Base-by-base conservation (phyloP, 2,888 invertebrate genomes). In the Mesoligia furuncula region DNA sequence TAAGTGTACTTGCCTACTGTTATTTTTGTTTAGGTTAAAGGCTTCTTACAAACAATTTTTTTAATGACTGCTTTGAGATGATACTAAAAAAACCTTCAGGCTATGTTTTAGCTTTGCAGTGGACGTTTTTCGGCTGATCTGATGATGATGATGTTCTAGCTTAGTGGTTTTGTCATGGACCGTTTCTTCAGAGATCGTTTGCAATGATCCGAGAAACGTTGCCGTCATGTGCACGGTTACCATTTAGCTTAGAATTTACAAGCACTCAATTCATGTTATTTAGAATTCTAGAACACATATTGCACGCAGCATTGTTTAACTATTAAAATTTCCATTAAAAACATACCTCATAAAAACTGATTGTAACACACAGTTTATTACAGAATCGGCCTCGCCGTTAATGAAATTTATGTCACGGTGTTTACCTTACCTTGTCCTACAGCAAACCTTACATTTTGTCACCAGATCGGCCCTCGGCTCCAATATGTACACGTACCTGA, bases 401-500 rank as follows among this genome's bases (percentile, higher is more conserved):
- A 87, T 83, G 66, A 87, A 85, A 87, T 87, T 77, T 75, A 80
- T 88, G 83, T 88, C 81, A 86, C 76, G 82, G 79, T 66, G 64
- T 70, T 83, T 76, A 65, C 31, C 62, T 82, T 85, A 73, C 84
- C 87, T 87, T 87, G 84, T 72, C 61, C 86, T 82, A 80, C 67
- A 84, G 62, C 59, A 81, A 51, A 66, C 57, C 62, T 75, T 79
- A 73, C 13, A 27, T 74, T 78, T 84, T 85, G 72, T 74, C 68
- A 74, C 76, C 92, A 98, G 98, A 94, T 98, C 98, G 77, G 98
- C 99, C 0, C 97, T 99, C 80, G 99, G 99, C 65, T 98, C 98
- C 65, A 99, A 99, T 93, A 99, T 99, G 97, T 99, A 99, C 95
- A 99, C 99, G 39, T 99, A 99, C 95, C 97, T 99, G 85, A 99